phyloP scores from a whole-genome alignment of 2,113 vertebrate species.

The Sinosuthora webbiana region DNA sequence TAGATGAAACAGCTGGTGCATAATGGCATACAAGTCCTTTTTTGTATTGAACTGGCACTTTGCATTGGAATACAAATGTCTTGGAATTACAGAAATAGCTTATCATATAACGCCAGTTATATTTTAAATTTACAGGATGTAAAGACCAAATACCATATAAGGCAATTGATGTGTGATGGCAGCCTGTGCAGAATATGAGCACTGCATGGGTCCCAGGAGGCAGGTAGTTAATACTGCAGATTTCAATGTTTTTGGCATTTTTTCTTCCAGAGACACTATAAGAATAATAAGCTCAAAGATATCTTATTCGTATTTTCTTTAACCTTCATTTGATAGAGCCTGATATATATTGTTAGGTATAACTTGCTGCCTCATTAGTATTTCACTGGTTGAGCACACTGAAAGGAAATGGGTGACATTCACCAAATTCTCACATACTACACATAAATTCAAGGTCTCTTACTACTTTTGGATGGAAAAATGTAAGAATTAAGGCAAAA shows the following conservation, averaged over 20 bases:
- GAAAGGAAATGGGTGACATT: constrained; percentile 6
- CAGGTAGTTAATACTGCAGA: constrained; percentile 1
- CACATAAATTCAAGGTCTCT: not conserved
- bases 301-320: constrained; percentile 32
- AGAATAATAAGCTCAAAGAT: not conserved
- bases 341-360: not conserved
- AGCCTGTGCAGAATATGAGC: not conserved
- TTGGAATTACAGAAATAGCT: constrained; percentile 34
- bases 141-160: not conserved
- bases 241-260: constrained; percentile 9
- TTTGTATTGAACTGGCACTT: constrained; percentile 14
- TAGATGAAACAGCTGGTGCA: constrained; percentile 53
- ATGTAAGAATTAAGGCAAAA: not conserved
- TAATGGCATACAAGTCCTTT: constrained; percentile 31
- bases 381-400: not conserved
- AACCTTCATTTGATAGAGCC: constrained; percentile 19
- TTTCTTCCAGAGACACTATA: not conserved
- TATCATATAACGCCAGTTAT: constrained; percentile 6
- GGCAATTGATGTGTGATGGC: not conserved
- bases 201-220: not conserved
- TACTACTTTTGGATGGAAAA: not conserved
- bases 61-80: constrained; percentile 21
- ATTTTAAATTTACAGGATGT: constrained; percentile 23
- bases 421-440: not conserved
- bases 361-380: constrained; percentile 43